Evolutionary conservation across 2,113 vertebrate genomes (phyloP).

Genomic region (Bothrops jararaca): DNA sequence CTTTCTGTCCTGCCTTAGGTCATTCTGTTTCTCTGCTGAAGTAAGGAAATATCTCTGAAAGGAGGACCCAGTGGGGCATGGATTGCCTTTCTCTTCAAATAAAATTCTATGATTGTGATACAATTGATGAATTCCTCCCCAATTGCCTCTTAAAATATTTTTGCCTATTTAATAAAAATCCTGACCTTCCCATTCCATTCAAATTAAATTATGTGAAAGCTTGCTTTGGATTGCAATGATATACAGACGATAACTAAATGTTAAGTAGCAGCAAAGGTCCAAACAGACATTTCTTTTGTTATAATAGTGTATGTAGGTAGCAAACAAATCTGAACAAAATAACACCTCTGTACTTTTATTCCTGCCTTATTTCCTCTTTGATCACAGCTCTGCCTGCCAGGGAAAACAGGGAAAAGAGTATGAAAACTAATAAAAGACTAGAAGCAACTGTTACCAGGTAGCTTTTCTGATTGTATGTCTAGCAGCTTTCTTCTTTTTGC

Average conservation of each 20-base stretch:
- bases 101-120: not conserved
- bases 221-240: fast-evolving
- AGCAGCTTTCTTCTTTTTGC: not conserved
- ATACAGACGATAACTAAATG: not conserved
- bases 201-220: fast-evolving
- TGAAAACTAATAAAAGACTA: not conserved
- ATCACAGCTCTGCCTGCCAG: not conserved
- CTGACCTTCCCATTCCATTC: not conserved
- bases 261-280: not conserved
- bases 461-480: not conserved
- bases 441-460: not conserved
- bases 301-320: not conserved
- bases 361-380: not conserved
- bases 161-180: slow-evolving; percentile 12
- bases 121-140: not conserved
- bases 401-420: not conserved
- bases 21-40: not conserved
- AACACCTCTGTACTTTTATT: not conserved
- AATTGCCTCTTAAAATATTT: not conserved
- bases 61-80: not conserved
- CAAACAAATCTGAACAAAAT: not conserved
- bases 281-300: not conserved
- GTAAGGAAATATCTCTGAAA: not conserved
- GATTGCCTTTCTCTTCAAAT: not conserved
- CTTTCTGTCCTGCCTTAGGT: not conserved